Evolutionary conservation across 2,888 invertebrate species (phyloP), one percentile per base, ranked within the genome.

Genomic region (Zeuzera pyrina): DNA sequence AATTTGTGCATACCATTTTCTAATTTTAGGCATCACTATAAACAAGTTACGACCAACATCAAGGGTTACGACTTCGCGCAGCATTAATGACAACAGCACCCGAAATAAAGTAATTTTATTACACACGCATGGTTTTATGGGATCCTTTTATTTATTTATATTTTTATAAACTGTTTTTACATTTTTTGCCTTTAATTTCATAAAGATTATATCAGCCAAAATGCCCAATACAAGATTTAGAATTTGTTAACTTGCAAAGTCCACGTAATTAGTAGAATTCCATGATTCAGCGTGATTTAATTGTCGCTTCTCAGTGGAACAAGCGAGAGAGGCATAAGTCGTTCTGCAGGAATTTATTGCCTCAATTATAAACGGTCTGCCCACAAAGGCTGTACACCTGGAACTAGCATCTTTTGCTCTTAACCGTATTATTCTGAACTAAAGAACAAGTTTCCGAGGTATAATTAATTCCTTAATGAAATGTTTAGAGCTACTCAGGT

Each of bases 31-130:
- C 65, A 59, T 59, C 55, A 65, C 70, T 61, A 73, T 78, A 77
- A 77, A 77, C 72, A 69, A 58, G 73, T 77, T 77, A 78, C 73
- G 76, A 73, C 62, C 57, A 54, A 51, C 74, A 72, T 77, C 67
- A 72, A 66, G 55, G 63, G 68, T 79, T 76, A 78, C 67, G 69
- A 68, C 68, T 57, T 53, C 45, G 52, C 57, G 52, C 49, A 54
- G 54, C 59, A 66, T 68, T 77, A 72, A 77, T 76, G 76, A 70
- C 62, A 64, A 61, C 57, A 59, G 56, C 63, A 52, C 57, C 69
- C 64, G 61, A 72, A 73, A 73, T 76, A 74, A 77, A 74, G 54
- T 52, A 43, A 44, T 42, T 72, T 74, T 73, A 77, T 68, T 48
- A 58, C 61, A 51, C 56, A 57, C 59, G 58, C 58, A 63, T 64